A percentile compares a stretch with the other conserved stretches of the same genome.
These are phyloP conservation scores for Drosophila borborema DNA, from an alignment of 2,888 invertebrate species.

Conservation along the genomic window DNA sequence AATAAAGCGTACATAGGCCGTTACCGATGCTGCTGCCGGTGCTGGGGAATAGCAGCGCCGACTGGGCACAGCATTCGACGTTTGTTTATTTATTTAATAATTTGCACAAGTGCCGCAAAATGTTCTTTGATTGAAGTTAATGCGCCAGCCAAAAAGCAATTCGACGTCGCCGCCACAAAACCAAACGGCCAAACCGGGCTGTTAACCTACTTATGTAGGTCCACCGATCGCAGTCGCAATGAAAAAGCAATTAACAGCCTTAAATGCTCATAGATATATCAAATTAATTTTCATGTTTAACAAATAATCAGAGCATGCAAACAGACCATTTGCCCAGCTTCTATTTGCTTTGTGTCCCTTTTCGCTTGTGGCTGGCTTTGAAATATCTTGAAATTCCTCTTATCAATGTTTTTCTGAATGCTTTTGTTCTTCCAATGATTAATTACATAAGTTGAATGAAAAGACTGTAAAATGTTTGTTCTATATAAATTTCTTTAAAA, in stretches of 20 bases:
- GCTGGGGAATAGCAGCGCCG: constrained; percentile 26
- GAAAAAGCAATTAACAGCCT: constrained; percentile 51
- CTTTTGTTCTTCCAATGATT: neutral
- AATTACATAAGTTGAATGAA: neutral
- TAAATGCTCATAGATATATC: constrained; percentile 24
- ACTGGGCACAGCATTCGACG: constrained; percentile 44
- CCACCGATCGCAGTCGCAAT: constrained; percentile 36
- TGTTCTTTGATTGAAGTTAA: constrained; percentile 79
- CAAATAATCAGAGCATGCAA: constrained; percentile 12
- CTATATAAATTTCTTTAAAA: neutral
- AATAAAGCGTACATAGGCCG: constrained; percentile 70
- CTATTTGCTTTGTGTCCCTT: neutral
- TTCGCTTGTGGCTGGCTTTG: neutral
- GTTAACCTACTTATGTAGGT: constrained; percentile 39
- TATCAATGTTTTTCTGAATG: neutral
- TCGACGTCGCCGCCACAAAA: constrained; percentile 27
- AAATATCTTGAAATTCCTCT: neutral
- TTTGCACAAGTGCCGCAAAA: constrained; percentile 79
- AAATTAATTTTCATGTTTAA: constrained; percentile 19
- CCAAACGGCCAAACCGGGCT: constrained; percentile 16
- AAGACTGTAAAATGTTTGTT: neutral
- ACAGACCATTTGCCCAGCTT: constrained; percentile 1
- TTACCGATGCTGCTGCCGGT: neutral
- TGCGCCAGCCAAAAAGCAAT: constrained; percentile 45
- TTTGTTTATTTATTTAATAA: constrained; percentile 78